phyloP scores from a whole-genome alignment of 1,140 invertebrate genomes.

The Nilaparvata lugens region DNA sequence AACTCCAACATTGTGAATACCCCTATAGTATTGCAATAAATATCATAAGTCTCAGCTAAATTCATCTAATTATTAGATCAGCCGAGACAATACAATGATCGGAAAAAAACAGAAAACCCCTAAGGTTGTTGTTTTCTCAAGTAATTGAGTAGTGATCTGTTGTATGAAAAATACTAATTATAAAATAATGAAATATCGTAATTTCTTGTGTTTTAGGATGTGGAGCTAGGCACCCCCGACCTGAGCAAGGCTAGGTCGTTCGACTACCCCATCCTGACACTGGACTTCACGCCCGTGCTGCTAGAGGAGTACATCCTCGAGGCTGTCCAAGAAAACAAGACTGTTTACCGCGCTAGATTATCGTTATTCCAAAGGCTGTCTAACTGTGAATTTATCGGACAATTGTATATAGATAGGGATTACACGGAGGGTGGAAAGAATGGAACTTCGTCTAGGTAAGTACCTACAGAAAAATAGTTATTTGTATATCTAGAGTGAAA shows the following conservation, averaged over 20 bases:
- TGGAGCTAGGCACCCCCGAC: slow-evolving; percentile 22
- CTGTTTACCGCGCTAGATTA: slow-evolving; percentile 74
- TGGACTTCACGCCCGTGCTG: slow-evolving; percentile 68
- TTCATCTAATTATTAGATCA: too few species aligned
- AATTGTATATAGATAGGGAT: slow-evolving; percentile 82
- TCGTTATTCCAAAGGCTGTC: slow-evolving; percentile 75
- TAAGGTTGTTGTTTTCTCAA: too few species aligned
- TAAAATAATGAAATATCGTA: too few species aligned
- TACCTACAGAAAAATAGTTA: too few species aligned
- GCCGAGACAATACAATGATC: too few species aligned
- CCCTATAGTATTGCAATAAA: too few species aligned
- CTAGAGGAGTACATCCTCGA: slow-evolving; percentile 85
- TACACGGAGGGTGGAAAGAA: slow-evolving; percentile 68
- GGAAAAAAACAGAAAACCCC: too few species aligned
- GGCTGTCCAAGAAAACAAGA: slow-evolving; percentile 55
- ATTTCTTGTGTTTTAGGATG: slow-evolving; percentile 1
- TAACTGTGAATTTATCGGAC: slow-evolving; percentile 79
- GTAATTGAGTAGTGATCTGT: too few species aligned
- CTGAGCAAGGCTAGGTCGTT: slow-evolving; percentile 47
- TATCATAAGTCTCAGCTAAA: too few species aligned
- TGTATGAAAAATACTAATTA: too few species aligned
- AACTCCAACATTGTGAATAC: too few species aligned
- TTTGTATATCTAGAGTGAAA: too few species aligned
- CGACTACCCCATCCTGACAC: slow-evolving; percentile 53
- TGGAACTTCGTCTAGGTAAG: slow-evolving; percentile 69